phyloP scores from a whole-genome alignment of 2,888 invertebrate species.

The Metopia argyrocephala region DNA sequence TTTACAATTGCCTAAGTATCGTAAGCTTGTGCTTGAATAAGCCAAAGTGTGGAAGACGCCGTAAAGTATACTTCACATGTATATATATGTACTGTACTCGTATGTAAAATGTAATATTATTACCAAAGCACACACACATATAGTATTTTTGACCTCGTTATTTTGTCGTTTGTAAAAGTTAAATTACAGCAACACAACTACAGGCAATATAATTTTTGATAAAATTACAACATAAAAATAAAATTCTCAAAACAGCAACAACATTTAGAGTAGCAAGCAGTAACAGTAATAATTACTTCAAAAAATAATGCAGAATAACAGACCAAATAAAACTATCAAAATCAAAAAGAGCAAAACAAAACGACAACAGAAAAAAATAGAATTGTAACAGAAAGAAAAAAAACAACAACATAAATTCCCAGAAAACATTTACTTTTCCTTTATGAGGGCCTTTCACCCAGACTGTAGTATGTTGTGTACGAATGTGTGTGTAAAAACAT shows the following conservation, averaged over 20 bases:
- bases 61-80: constrained; percentile 3
- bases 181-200: constrained; percentile 31
- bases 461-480: constrained; percentile 30
- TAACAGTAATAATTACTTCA: background rate
- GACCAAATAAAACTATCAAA: no score
- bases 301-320: constrained; percentile 5
- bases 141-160: constrained; percentile 75
- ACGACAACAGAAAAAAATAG: constrained; percentile 17
- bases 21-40: constrained; percentile 16
- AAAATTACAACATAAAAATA: background rate
- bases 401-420: constrained; percentile 1
- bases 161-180: constrained; percentile 60
- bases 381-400: constrained; percentile 12
- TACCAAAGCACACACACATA: constrained; percentile 27
- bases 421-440: constrained; percentile 33
- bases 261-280: background rate
- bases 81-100: no score
- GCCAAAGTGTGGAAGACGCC: constrained; percentile 22
- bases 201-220: background rate
- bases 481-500: no score
- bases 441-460: constrained; percentile 45
- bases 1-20: constrained; percentile 18
- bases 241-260: constrained; percentile 28
- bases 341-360: constrained; percentile 3
- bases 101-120: background rate